These are phyloP conservation scores for Dascillus cervinus DNA, from an alignment of 2,888 invertebrate genomes.

Conservation along the genomic window DNA sequence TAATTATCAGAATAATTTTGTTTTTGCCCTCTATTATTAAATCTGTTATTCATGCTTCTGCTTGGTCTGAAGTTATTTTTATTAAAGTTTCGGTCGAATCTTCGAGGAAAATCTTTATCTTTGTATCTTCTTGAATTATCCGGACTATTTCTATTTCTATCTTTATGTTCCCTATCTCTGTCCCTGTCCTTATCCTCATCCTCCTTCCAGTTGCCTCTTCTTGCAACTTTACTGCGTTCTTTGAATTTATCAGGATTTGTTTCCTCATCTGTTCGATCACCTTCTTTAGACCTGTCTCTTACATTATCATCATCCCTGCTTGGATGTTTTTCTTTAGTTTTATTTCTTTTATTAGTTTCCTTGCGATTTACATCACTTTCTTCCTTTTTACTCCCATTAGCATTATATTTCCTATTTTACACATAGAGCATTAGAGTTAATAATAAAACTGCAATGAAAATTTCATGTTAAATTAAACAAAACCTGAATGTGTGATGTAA, in stretches of 20 bases:
- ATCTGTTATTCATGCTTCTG: slow-evolving; percentile 3
- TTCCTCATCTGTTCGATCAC: slow-evolving; percentile 5
- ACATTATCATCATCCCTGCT: slow-evolving; percentile 14
- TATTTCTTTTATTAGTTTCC: slow-evolving; percentile 1
- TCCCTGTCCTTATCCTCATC: slow-evolving; percentile 7
- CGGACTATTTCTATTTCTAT: slow-evolving; percentile 12
- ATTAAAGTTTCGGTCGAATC: too few species aligned
- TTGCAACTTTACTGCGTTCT: slow-evolving; percentile 7
- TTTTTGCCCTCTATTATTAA: slow-evolving; percentile 9
- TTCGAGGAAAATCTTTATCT: too few species aligned
- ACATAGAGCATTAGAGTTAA: slow-evolving; percentile 11
- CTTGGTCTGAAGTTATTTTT: too few species aligned
- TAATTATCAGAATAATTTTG: slow-evolving; percentile 8
- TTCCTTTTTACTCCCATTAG: slow-evolving; percentile 6
- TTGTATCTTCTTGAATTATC: slow-evolving; percentile 9
- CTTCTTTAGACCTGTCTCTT: slow-evolving; percentile 9
- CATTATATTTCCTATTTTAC: slow-evolving; percentile 14
- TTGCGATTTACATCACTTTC: slow-evolving; percentile 3
- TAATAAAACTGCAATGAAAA: slow-evolving; percentile 8
- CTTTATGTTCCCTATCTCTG: slow-evolving; percentile 9
- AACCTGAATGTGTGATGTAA: too few species aligned
- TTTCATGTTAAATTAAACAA: slow-evolving; percentile 1
- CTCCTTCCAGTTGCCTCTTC: slow-evolving; percentile 8
- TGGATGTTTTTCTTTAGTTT: slow-evolving; percentile 3
- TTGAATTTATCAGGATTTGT: too few species aligned